Base-by-base conservation (phyloP, 1,140 invertebrate species). In the Drosophila kanapiae region DNA sequence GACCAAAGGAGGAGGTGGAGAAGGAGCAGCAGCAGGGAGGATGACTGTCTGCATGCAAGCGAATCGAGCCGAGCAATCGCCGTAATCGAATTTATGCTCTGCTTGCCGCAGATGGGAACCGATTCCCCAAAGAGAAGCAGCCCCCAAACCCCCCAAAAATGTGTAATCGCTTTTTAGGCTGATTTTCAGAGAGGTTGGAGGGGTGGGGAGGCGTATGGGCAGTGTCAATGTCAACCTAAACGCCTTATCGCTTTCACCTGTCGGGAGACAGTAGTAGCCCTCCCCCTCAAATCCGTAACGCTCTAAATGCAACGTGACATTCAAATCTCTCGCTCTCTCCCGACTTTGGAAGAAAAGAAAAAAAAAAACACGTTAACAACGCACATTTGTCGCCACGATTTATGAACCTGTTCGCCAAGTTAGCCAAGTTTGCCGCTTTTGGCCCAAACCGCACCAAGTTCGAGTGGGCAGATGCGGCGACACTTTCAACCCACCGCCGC, bases 341-440 rank as follows among this genome's bases (percentile, higher is more conserved):
- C 56, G 8, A 37, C 23, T 51, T 76, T 76, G 61, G 69, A 59
- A 51, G 18, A 49, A 40, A 47, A 23, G 13, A 33, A 59, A 67
- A 56, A 33, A 40, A 7, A 7, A 57, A 57, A 51, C 70, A 2
- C 35, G 69, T 72, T 72, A 56, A 38, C 49, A 48, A 76, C 61
- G 70, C 75, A 77, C 57, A 59, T 85, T 82, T 86, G 78, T 86
- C 75, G 82, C 75, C 54, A 57, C 78, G 71, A 81, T 60, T 72
- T 71, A 63, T 90, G 86, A 90, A 90, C 85, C 85, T 90, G 85
- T 90, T 90, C 71, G 75, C 86, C 85, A 38, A 56, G 51, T 83
- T 80, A 11, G 31, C 49, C 31, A 27, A 13, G 82, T 87, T 82
- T 80, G 67, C 37, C 72, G 27, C 75, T 82, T 87, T 64, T 64